These are phyloP conservation scores for Phyllostomus hastatus DNA, from an alignment of 2,113 vertebrate species.

Conservation along the genomic window DNA sequence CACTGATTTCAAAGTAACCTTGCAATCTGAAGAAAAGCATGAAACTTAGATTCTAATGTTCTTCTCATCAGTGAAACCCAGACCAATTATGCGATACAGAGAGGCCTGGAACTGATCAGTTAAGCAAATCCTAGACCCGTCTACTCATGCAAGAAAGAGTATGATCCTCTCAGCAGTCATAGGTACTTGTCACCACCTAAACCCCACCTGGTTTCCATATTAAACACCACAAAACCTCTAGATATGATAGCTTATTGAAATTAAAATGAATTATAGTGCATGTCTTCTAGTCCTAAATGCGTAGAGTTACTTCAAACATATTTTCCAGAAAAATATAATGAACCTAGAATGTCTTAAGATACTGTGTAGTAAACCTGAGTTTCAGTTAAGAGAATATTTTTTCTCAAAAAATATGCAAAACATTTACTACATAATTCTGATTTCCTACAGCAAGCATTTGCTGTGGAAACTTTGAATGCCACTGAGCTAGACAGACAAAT, in stretches of 20 bases:
- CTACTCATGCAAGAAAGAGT: background rate
- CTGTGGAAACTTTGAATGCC: background rate
- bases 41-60: background rate
- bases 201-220: background rate
- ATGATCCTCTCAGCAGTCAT: background rate
- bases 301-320: background rate
- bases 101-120: background rate
- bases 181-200: background rate
- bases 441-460: background rate
- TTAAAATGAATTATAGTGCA: background rate
- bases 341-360: background rate
- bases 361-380: background rate
- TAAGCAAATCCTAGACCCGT: background rate
- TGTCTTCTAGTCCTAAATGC: background rate
- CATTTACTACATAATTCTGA: conserved; percentile 28
- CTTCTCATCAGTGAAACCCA: background rate
- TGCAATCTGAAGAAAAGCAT: background rate
- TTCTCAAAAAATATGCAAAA: background rate
- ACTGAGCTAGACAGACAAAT: conserved; percentile 31
- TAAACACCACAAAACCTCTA: background rate
- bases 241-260: background rate
- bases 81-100: background rate
- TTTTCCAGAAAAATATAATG: background rate
- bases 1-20: background rate
- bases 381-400: background rate